Percentiles rank a stretch among this genome's conserved stretches.
Conservation (phyloP, 2,113 vertebrate genomes). For the Myotis lucifugus region DNA sequence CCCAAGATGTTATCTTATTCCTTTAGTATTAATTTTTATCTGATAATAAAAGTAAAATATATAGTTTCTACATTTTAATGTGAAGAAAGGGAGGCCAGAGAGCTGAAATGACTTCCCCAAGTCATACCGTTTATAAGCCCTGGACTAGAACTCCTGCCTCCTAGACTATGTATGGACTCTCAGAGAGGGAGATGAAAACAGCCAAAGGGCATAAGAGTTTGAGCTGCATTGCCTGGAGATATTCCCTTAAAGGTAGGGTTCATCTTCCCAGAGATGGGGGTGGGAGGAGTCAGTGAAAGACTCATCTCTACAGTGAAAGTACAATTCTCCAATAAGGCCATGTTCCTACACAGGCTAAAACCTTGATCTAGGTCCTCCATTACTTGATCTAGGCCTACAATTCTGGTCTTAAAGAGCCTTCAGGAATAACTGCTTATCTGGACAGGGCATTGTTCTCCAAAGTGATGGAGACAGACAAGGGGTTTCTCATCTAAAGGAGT, state of each 20-base stretch:
- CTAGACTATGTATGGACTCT: background rate
- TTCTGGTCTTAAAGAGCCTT: background rate
- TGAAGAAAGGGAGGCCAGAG: constrained; percentile 26
- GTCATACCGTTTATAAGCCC: background rate
- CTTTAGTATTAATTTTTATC: constrained; percentile 43
- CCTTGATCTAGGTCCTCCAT: background rate
- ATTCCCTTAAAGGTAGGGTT: background rate
- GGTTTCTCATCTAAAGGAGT: background rate
- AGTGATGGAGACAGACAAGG: background rate
- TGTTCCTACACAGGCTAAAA: background rate
- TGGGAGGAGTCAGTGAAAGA: background rate
- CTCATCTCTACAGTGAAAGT: background rate
- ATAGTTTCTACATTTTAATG: constrained; percentile 25
- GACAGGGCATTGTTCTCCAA: background rate
- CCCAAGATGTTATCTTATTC: constrained; percentile 32
- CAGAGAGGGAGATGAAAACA: background rate
- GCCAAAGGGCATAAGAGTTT: background rate
- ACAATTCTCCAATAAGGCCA: background rate
- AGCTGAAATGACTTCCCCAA: constrained; percentile 47
- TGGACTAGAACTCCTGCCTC: background rate
- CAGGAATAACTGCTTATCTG: background rate
- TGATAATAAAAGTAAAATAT: constrained; percentile 37
- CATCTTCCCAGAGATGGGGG: background rate
- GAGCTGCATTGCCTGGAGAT: background rate
- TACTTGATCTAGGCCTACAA: background rate